Evolutionary conservation across 1,140 invertebrate genomes (phyloP).

Genomic region (Rhyacophila brunnea): DNA sequence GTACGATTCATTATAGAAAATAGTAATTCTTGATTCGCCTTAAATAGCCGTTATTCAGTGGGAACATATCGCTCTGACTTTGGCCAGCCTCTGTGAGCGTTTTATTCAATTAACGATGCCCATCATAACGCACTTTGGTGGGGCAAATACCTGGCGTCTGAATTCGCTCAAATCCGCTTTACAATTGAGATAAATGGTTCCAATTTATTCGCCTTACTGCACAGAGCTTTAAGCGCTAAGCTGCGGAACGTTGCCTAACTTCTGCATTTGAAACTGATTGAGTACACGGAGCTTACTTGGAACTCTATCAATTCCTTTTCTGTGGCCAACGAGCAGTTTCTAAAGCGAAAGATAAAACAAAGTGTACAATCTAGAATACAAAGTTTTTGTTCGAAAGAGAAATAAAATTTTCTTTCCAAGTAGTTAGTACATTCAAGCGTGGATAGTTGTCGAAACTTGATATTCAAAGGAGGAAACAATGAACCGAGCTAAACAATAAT

Average conservation of each 20-base stretch:
- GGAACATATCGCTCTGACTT: too few relatives aligned
- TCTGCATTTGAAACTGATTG: constrained; percentile 27
- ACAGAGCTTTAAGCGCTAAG: constrained; percentile 9
- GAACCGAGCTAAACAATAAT: too few relatives aligned
- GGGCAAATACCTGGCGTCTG: neutral
- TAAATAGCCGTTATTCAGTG: too few relatives aligned
- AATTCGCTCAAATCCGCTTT: constrained; percentile 9
- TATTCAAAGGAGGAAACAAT: too few relatives aligned
- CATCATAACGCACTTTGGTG: too few relatives aligned
- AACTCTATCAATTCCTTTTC: constrained; percentile 10
- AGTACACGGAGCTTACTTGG: constrained; percentile 11
- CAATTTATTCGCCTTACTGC: constrained; percentile 23
- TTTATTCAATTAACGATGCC: too few relatives aligned
- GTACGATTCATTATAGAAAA: too few relatives aligned
- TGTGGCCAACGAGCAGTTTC: constrained; percentile 1
- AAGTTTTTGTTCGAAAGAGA: constrained; percentile 1
- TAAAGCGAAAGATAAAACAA: neutral
- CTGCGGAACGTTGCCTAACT: constrained; percentile 13
- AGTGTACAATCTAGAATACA: constrained; percentile 4
- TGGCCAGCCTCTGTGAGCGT: too few relatives aligned
- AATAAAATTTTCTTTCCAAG: neutral
- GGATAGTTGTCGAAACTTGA: too few relatives aligned
- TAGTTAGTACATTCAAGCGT: too few relatives aligned
- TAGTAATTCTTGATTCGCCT: too few relatives aligned
- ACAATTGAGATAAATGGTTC: constrained; percentile 21